A percentile compares a stretch with the other conserved stretches of the same genome.
Evolutionary conservation across 2,888 invertebrate genomes (phyloP).

Genomic region (Isotomurus palustris): DNA sequence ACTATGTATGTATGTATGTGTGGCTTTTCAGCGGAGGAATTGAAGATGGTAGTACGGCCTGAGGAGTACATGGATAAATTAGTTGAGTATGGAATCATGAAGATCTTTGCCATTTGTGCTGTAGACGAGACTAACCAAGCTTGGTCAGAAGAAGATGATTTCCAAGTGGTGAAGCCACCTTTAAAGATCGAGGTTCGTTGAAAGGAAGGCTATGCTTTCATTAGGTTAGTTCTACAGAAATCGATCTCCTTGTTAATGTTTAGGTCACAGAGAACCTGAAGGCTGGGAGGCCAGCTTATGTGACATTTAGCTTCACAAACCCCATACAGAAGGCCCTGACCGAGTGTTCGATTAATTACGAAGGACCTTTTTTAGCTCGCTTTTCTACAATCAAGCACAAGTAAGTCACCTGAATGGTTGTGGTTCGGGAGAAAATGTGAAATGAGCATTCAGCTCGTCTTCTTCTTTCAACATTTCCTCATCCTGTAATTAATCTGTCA

Average conservation of each 20-base stretch:
- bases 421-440: too few relatives aligned
- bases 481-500: not conserved
- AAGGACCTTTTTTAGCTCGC: slow-evolving; percentile 63
- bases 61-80: slow-evolving; percentile 72
- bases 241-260: slow-evolving; percentile 33
- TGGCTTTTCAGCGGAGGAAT: slow-evolving; percentile 59
- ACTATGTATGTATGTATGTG: too few relatives aligned
- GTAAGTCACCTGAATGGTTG: slow-evolving; percentile 39
- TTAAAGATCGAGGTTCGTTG: slow-evolving; percentile 61
- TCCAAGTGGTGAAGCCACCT: slow-evolving; percentile 69
- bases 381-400: slow-evolving; percentile 58
- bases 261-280: slow-evolving; percentile 62
- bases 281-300: slow-evolving; percentile 56
- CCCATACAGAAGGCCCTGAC: slow-evolving; percentile 63
- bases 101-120: slow-evolving; percentile 70
- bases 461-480: too few relatives aligned
- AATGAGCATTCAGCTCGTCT: too few relatives aligned
- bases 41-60: slow-evolving; percentile 58
- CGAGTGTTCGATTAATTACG: slow-evolving; percentile 64
- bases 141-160: slow-evolving; percentile 78
- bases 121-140: slow-evolving; percentile 75
- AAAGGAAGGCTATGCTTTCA: not conserved
- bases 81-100: slow-evolving; percentile 75
- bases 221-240: not conserved
- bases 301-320: slow-evolving; percentile 63